Evolutionary conservation across 2,797 vertebrate species (phyloP).

Genomic region (Pseudotriccus pelzelni): DNA sequence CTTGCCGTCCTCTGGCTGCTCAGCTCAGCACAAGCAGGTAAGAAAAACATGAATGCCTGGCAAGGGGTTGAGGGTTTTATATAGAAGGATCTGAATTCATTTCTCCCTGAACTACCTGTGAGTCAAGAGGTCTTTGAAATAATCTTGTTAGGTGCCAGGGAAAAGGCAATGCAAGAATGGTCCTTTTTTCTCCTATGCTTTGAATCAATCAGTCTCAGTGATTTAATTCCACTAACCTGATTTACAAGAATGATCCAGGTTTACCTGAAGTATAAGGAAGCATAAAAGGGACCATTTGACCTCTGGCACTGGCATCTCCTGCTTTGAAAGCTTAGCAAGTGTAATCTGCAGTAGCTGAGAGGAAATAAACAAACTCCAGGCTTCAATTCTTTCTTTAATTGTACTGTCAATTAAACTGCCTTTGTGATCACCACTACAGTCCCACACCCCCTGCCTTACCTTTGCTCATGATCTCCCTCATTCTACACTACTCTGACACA

Average conservation of each 20-base stretch:
- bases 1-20: not conserved
- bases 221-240: not conserved
- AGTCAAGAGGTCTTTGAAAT: not conserved
- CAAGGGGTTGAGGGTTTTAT: not conserved
- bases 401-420: not conserved
- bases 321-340: not conserved
- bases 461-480: not conserved
- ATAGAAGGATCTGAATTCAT: not conserved
- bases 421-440: not conserved
- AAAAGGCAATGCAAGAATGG: not conserved
- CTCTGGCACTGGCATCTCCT: not conserved
- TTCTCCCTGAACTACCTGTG: not conserved
- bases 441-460: not conserved
- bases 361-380: not conserved
- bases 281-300: not conserved
- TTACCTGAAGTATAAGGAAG: not conserved
- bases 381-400: not conserved
- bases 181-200: not conserved
- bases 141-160: not conserved
- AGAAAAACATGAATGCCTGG: not conserved
- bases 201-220: not conserved
- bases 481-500: accelerated
- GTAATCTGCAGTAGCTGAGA: not conserved
- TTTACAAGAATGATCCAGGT: not conserved
- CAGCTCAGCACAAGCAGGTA: constrained; percentile 49